phyloP scores from a whole-genome alignment of 2,113 vertebrate species.

The Oceanodroma tethys region DNA sequence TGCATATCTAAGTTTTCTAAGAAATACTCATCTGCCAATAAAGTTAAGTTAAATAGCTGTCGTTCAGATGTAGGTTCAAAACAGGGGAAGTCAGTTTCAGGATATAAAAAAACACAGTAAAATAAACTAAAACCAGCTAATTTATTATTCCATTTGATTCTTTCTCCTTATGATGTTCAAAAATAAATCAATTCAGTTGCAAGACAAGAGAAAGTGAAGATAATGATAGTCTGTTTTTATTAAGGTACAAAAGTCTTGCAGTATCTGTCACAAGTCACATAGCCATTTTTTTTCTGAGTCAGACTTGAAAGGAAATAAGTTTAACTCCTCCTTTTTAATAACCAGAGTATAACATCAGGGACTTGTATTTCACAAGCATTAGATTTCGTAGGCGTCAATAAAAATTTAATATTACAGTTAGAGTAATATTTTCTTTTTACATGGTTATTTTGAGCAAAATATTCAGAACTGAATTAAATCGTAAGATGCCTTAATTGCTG shows the following conservation, averaged over 20 bases:
- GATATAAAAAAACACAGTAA: background rate
- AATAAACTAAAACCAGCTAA: background rate
- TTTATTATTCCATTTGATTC: slow-evolving; percentile 7
- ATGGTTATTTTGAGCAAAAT: background rate
- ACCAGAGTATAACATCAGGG: background rate
- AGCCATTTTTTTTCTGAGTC: background rate
- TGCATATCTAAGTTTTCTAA: background rate
- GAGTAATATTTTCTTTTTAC: background rate
- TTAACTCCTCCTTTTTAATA: background rate
- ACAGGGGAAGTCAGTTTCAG: background rate
- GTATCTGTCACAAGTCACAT: background rate
- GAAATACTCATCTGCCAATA: background rate
- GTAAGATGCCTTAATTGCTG: background rate
- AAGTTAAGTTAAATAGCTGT: background rate
- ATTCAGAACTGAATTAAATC: background rate
- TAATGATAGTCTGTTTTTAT: background rate
- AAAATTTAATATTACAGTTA: background rate
- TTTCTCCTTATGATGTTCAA: background rate
- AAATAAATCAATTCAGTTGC: slow-evolving; percentile 1
- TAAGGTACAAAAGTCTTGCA: background rate
- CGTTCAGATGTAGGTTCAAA: background rate
- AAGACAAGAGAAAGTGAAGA: background rate
- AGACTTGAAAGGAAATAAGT: background rate
- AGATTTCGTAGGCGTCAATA: background rate
- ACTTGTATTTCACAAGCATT: background rate